Evolutionary conservation across 2,113 vertebrate genomes (phyloP), one percentile per base, ranked within the genome.

Genomic region (Limnothrissa miodon): DNA sequence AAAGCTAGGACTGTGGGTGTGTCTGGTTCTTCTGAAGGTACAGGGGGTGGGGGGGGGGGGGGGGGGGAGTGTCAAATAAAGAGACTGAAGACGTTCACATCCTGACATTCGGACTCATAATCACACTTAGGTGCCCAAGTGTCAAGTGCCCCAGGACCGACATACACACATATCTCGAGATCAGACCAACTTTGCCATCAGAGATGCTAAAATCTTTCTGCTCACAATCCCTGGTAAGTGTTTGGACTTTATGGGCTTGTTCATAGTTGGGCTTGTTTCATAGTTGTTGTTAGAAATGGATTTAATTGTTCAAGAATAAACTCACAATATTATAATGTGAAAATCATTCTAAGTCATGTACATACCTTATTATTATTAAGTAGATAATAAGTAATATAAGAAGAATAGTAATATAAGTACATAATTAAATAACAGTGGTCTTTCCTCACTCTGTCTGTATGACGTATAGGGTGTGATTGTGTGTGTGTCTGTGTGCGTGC

Each of bases 161-260:
- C 51, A 23, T 17, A 33, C 59, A 66, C 9, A 66, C 0, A 15
- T 15, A 74, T 11, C 11, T 29, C 59, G 10, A 74, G 66, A 74
- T 25, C 59, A 66, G 59, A 74, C 11, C 29, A 2, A 7, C 53
- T 62, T 5, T 5, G 33, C 10, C 29, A 5, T 39, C 66, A 17
- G 29, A 66, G 8, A 66, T 66, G 59, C 59, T 66, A 25, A 56
- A 56, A 56, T 56, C 51, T 23, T 23, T 23, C 51, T 66, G 25
- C 25, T 33, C 66, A 13, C 59, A 62, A 74, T 74, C 66, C 66
- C 66, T 74, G 66, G 66, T 74, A 74, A 74, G 66, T 74, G 29
- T 74, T 13, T 74, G 29, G 5, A 74, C 1, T 13, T 74, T 36
- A 36, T 17, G 2, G 4, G 13, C 25, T 13, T 33, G 10, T 36